Percentiles rank a stretch among this genome's conserved stretches.
Conservation (phyloP, 2,113 vertebrate genomes). For the Ardeotis arabs region DNA sequence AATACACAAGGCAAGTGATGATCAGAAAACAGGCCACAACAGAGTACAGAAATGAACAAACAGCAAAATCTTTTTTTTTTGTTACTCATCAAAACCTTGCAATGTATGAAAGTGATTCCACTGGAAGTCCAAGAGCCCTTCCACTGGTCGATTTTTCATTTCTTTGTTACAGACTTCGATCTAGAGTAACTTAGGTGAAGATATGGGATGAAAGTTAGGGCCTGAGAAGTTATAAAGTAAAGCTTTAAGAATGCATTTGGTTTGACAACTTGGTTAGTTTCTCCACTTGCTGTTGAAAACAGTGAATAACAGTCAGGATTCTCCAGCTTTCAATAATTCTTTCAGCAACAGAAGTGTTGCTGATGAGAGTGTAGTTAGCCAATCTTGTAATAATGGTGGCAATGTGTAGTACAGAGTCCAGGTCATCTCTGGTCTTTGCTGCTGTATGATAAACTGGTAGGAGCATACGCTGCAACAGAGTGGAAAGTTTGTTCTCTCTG, state of each 20-base stretch:
- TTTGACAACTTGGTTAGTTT: background rate
- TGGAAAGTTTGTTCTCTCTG: background rate
- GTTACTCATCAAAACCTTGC: too few species aligned
- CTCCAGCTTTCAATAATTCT: background rate
- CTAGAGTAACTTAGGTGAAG: too few species aligned
- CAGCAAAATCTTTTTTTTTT: too few species aligned
- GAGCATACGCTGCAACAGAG: background rate
- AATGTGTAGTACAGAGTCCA: background rate
- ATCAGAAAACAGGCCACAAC: too few species aligned
- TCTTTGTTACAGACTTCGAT: too few species aligned
- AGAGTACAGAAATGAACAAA: too few species aligned
- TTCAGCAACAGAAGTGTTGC: background rate
- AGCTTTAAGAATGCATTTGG: background rate
- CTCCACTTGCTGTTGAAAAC: background rate
- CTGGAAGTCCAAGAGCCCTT: too few species aligned
- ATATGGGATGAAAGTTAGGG: too few species aligned
- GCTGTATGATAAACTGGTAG: background rate
- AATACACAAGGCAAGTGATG: too few species aligned
- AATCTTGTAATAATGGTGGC: accelerated
- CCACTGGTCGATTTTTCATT: too few species aligned
- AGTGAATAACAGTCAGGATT: background rate
- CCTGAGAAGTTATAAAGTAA: background rate
- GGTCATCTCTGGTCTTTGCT: background rate
- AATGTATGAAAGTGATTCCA: too few species aligned
- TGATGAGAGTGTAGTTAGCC: background rate